These are phyloP conservation scores for Mycetomoellerius zeteki DNA, from an alignment of 1,140 invertebrate species.

Conservation along the genomic window DNA sequence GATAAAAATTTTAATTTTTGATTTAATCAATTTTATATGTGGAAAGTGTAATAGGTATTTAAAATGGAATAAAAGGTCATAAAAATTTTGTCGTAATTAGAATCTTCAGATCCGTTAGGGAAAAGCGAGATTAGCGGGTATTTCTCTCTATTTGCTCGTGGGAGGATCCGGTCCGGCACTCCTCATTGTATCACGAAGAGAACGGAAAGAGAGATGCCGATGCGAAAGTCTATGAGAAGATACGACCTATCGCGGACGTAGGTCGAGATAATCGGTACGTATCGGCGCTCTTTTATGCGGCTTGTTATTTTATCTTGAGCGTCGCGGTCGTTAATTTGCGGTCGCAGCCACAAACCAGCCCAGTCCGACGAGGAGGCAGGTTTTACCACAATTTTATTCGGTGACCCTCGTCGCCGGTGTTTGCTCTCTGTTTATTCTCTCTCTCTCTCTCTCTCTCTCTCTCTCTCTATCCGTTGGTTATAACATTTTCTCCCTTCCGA, in stretches of 20 bases:
- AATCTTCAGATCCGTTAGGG: constrained; percentile 11
- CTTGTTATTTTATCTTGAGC: constrained; percentile 77
- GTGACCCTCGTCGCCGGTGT: constrained; percentile 63
- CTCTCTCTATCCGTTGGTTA: neutral
- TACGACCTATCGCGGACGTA: constrained; percentile 68
- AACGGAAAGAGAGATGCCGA: constrained; percentile 48
- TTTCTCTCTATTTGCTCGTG: constrained; percentile 59
- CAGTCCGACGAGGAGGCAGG: constrained; percentile 38
- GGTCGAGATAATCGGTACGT: constrained; percentile 76
- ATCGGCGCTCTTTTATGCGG: constrained; percentile 73
- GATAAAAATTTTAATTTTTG: neutral
- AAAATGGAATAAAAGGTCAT: neutral
- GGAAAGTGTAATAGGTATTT: neutral
- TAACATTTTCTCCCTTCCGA: constrained; percentile 11
- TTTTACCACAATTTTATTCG: constrained; percentile 72
- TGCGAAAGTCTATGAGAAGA: constrained; percentile 2
- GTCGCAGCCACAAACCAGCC: constrained; percentile 67
- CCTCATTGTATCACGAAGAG: constrained; percentile 44
- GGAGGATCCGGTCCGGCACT: constrained; percentile 69
- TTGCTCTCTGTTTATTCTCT: constrained; percentile 47
- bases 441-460: constrained; percentile 43
- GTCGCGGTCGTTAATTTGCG: constrained; percentile 77
- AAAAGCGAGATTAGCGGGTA: constrained; percentile 22
- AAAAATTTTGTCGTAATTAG: constrained; percentile 34
- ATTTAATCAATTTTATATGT: neutral